Evolutionary conservation across 2,113 vertebrate species (phyloP).

Genomic region (Puntigrus tetrazona): DNA sequence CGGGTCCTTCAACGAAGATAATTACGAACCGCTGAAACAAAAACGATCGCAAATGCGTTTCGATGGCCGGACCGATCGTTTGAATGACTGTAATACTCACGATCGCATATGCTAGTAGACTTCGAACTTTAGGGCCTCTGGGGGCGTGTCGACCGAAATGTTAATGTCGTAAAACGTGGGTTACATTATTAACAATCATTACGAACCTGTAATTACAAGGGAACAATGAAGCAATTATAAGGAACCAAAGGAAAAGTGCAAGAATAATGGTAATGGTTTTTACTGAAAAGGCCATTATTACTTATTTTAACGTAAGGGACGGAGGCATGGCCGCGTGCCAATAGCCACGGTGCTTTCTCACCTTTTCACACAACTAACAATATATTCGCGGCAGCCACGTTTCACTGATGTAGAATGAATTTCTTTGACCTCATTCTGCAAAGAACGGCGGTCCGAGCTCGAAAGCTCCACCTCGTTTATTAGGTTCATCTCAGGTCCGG

Average conservation of each 20-base stretch:
- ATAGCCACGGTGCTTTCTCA: neutral
- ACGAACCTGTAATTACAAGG: slow-evolving; percentile 35
- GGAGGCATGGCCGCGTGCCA: neutral
- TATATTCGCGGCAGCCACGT: neutral
- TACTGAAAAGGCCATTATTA: slow-evolving; percentile 17
- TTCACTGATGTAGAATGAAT: slow-evolving; percentile 9
- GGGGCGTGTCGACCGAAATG: neutral
- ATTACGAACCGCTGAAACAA: neutral
- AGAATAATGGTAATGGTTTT: slow-evolving; percentile 22
- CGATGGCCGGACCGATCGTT: neutral
- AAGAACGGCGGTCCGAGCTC: slow-evolving; percentile 5
- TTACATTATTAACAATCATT: slow-evolving; percentile 27
- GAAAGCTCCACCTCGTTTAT: slow-evolving; percentile 32
- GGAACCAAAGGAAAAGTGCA: slow-evolving; percentile 6
- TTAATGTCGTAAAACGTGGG: neutral
- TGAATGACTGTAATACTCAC: neutral
- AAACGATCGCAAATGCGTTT: neutral
- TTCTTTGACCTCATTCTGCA: slow-evolving; percentile 37
- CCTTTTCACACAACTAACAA: slow-evolving; percentile 4
- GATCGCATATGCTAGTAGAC: neutral
- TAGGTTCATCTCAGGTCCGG: slow-evolving; percentile 17
- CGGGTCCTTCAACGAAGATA: slow-evolving; percentile 2
- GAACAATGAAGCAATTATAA: slow-evolving; percentile 24
- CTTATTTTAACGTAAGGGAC: slow-evolving; percentile 1
- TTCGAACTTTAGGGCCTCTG: neutral